Percentiles rank a stretch among this genome's conserved stretches.
Evolutionary conservation across 2,888 invertebrate species (phyloP).

Genomic region (Steinernema scapterisci): DNA sequence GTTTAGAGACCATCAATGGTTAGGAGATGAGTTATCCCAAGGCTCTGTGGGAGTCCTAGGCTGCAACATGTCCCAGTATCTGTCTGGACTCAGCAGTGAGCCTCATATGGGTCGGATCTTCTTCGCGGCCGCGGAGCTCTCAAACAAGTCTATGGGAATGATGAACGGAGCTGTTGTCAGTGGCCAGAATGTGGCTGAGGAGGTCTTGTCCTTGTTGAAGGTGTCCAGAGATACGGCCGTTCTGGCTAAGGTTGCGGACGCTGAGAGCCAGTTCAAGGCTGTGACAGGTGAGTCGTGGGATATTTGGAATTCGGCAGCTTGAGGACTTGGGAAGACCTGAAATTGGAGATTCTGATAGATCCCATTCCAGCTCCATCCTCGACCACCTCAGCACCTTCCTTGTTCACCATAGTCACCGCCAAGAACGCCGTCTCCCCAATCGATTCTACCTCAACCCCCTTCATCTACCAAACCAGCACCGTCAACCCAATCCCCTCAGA

Average conservation of each 20-base stretch:
- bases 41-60: constrained; percentile 51
- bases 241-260: background rate
- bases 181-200: constrained; percentile 42
- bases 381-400: background rate
- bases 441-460: background rate
- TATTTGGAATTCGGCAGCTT: background rate
- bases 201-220: background rate
- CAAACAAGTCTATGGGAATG: constrained; percentile 47
- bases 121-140: constrained; percentile 54
- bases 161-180: constrained; percentile 57
- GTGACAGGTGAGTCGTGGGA: constrained; percentile 10
- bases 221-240: background rate
- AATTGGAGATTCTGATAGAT: background rate
- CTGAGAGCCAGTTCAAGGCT: background rate
- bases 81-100: constrained; percentile 42
- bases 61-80: constrained; percentile 38
- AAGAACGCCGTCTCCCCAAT: background rate
- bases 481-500: background rate
- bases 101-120: constrained; percentile 44
- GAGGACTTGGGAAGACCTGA: background rate
- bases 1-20: constrained; percentile 54
- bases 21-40: constrained; percentile 45
- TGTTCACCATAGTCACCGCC: constrained; percentile 4
- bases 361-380: background rate
- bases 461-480: constrained; percentile 21